Conservation (phyloP, 2,888 invertebrate genomes). For the Orgyia antiqua region DNA sequence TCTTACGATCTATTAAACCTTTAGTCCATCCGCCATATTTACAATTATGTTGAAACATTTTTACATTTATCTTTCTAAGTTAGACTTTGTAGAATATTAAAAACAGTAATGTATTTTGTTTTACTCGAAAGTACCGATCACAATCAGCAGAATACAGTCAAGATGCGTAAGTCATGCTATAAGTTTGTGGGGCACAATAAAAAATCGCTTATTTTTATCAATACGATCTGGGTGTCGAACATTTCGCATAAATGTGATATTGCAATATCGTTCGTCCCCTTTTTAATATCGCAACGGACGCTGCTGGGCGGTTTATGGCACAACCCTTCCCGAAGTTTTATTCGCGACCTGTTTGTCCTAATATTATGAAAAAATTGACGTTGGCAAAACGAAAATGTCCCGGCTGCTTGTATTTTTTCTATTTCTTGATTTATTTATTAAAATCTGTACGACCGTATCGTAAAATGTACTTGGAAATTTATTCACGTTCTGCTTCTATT, state of each 20-base stretch:
- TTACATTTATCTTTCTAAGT: too few relatives aligned
- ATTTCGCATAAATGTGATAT: constrained; percentile 79
- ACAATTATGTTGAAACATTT: too few relatives aligned
- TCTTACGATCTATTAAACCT: too few relatives aligned
- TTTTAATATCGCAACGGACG: constrained; percentile 77
- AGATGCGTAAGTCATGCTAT: constrained; percentile 28
- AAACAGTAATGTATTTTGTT: too few relatives aligned
- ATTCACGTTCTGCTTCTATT: too few relatives aligned
- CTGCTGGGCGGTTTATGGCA: constrained; percentile 73
- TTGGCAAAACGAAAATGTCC: constrained; percentile 65
- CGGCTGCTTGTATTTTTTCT: constrained; percentile 40
- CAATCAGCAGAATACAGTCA: too few relatives aligned
- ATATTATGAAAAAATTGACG: constrained; percentile 75
- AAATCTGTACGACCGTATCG: not conserved
- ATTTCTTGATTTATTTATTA: constrained; percentile 23
- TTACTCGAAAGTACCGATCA: too few relatives aligned
- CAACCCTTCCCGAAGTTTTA: constrained; percentile 77
- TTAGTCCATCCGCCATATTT: too few relatives aligned
- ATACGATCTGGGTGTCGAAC: constrained; percentile 77
- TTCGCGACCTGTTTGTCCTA: constrained; percentile 77
- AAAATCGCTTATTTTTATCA: constrained; percentile 78
- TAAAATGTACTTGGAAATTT: too few relatives aligned
- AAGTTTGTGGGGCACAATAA: constrained; percentile 67
- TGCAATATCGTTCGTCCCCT: constrained; percentile 77
- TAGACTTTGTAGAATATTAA: too few relatives aligned